These are phyloP conservation scores for Tryphoninae sp. DNA, from an alignment of 2,888 invertebrate genomes.

Conservation along the genomic window DNA sequence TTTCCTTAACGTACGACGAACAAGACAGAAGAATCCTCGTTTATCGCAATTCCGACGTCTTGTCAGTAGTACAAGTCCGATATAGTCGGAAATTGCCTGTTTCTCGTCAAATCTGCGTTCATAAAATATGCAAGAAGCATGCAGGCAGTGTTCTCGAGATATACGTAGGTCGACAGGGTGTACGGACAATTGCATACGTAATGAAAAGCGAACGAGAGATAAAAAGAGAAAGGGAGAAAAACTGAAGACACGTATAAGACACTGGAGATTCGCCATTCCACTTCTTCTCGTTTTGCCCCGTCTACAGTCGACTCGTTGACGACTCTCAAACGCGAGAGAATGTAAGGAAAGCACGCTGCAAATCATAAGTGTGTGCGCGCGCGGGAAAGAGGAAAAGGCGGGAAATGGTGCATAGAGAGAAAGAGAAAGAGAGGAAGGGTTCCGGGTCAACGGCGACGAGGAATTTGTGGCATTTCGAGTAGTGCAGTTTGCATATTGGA, in stretches of 20 bases:
- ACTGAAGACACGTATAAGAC: no score
- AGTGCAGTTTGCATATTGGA: slow-evolving; percentile 45
- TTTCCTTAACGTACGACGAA: no score
- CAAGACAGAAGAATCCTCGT: no score
- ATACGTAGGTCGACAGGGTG: background rate
- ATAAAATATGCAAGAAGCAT: background rate
- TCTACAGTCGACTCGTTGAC: slow-evolving; percentile 3
- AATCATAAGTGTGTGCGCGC: background rate
- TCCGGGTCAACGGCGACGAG: slow-evolving; percentile 55
- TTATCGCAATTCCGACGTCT: no score
- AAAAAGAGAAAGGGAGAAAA: no score
- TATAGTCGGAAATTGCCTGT: no score
- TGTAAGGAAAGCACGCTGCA: background rate
- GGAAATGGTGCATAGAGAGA: slow-evolving; percentile 27
- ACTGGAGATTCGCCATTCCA: slow-evolving; percentile 2
- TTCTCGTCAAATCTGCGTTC: no score
- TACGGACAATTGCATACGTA: slow-evolving; percentile 36
- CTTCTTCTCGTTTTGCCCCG: slow-evolving; percentile 2
- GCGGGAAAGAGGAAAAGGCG: slow-evolving; percentile 47
- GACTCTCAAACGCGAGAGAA: slow-evolving; percentile 29
- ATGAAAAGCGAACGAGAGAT: slow-evolving; percentile 51
- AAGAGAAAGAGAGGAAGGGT: slow-evolving; percentile 24
- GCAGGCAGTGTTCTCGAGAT: background rate
- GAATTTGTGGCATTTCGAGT: slow-evolving; percentile 48
- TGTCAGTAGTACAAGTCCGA: no score